Base-by-base conservation (phyloP, 2,113 vertebrate species). In the Chaetodon trifascialis region DNA sequence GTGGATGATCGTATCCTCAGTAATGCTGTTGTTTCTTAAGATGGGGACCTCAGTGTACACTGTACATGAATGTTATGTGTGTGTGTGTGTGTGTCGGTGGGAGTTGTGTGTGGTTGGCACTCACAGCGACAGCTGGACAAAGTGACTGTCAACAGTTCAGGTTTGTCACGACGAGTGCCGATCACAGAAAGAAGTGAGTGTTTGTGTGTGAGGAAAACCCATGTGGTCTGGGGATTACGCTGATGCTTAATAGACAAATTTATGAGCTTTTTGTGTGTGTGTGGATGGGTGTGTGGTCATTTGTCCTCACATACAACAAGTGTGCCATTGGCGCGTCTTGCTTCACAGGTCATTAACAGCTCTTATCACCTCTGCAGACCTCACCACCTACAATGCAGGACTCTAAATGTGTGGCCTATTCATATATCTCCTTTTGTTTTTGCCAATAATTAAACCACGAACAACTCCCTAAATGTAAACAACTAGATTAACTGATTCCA, bases 281-380 rank as follows among this genome's bases (percentile, higher is more conserved):
- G 51, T 19, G 49, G 25, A 7, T 58, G 9, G 11, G 69, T 88
- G 78, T 87, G 51, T 76, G 80, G 68, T 87, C 76, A 73, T 75
- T 81, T 71, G 62, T 76, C 34, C 30, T 52, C 44, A 21, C 34
- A 23, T 66, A 56, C 73, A 62, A 83, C 65, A 56, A 79, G 52
- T 38, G 65, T 76, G 87, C 75, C 54, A 25, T 54, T 10, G 6
- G 44, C 40, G 44, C 11, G 4, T 11, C 62, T 17, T 49, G 52
- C 14, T 65, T 82, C 71, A 65, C 77, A 86, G 72, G 66, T 78
- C 81, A 77, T 87, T 88, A 88, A 81, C 81, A 59, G 58, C 76
- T 70, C 68, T 79, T 88, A 83, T 86, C 83, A 64, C 82, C 49
- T 73, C 65, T 14, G 44, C 47, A 60, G 54, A 21, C 21, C 4